Percentiles rank a stretch among this genome's conserved stretches.
These are phyloP conservation scores for Aricia artaxerxes DNA, from an alignment of 2,888 invertebrate species.

Conservation along the genomic window DNA sequence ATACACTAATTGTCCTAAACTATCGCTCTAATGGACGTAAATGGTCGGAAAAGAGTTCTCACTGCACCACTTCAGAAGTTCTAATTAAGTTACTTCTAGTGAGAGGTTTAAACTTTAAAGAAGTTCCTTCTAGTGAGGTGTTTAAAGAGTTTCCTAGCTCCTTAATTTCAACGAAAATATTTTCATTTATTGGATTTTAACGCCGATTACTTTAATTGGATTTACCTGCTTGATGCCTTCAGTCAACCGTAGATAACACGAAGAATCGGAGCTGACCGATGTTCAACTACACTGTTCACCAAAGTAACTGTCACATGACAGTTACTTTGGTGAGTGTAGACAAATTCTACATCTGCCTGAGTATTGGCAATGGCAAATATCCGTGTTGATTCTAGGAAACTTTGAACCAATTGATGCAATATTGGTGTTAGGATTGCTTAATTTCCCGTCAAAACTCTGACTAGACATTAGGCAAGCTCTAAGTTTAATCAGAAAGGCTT, in stretches of 20 bases:
- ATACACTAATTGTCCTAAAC: slow-evolving; percentile 17
- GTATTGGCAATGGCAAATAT: too few species aligned
- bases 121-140: background rate
- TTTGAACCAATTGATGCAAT: background rate
- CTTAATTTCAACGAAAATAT: background rate
- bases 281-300: background rate
- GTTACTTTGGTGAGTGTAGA: background rate
- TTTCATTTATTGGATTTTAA: background rate
- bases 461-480: too few species aligned
- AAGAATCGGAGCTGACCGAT: background rate
- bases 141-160: background rate
- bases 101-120: background rate
- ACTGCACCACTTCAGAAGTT: background rate
- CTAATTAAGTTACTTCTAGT: background rate
- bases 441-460: background rate
- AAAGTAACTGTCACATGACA: too few species aligned
- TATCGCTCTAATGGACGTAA: slow-evolving; percentile 7
- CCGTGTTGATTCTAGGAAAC: too few species aligned
- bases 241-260: background rate
- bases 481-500: too few species aligned
- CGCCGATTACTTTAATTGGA: slow-evolving; percentile 3
- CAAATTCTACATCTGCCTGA: background rate
- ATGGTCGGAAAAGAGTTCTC: background rate
- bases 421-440: background rate
- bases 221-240: background rate